These are phyloP conservation scores for Drosophila eohydei DNA, from an alignment of 2,888 invertebrate genomes.

Conservation along the genomic window DNA sequence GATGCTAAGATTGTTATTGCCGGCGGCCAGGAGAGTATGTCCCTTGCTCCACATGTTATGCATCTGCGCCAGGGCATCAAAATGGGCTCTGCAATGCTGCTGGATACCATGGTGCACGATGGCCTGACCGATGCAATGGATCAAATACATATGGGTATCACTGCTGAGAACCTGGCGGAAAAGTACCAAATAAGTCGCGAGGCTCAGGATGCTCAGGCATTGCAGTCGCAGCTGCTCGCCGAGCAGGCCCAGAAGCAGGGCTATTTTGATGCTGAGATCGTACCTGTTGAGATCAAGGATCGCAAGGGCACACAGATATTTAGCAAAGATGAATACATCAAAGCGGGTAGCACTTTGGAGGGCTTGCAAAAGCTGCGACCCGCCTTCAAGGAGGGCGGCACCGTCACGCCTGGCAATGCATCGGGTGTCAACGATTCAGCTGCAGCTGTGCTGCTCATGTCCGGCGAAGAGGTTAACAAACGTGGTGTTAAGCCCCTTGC, in stretches of 20 bases:
- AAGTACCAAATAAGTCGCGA: constrained; percentile 88
- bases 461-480: constrained; percentile 86
- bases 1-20: constrained; percentile 89
- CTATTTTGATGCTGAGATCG: constrained; percentile 90
- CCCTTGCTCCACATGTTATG: constrained; percentile 89
- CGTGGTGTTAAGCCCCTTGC: constrained; percentile 89
- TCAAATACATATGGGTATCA: constrained; percentile 92
- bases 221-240: constrained; percentile 88
- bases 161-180: constrained; percentile 92
- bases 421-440: constrained; percentile 96
- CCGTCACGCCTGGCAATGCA: constrained; percentile 92
- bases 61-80: constrained; percentile 88
- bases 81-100: constrained; percentile 88
- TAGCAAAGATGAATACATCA: constrained; percentile 89
- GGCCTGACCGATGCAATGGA: constrained; percentile 91
- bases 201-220: constrained; percentile 90
- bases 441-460: constrained; percentile 92
- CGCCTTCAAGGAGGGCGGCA: constrained; percentile 88
- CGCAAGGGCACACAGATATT: constrained; percentile 86
- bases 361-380: constrained; percentile 88
- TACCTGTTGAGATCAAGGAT: constrained; percentile 87
- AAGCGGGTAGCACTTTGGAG: constrained; percentile 87
- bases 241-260: constrained; percentile 88
- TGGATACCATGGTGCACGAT: constrained; percentile 89
- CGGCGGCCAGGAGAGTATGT: constrained; percentile 95